Conservation (phyloP, 1,140 invertebrate genomes). For the Chymomyza costata region DNA sequence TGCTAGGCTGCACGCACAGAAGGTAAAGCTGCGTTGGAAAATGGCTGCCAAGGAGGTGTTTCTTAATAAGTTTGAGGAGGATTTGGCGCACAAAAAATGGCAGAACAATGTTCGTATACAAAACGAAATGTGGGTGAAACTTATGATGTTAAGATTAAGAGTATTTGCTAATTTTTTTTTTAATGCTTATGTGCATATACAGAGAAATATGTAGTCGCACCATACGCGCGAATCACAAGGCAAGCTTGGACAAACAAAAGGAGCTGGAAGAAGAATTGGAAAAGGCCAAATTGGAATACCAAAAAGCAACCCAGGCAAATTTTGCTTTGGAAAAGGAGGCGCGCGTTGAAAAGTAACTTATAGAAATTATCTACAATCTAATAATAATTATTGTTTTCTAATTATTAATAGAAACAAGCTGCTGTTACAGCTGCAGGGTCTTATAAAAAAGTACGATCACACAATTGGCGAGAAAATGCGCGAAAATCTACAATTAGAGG, state of each 20-base stretch:
- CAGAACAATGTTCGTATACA: slow-evolving; percentile 24
- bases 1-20: slow-evolving; percentile 16
- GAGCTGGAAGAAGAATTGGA: slow-evolving; percentile 22
- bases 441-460: slow-evolving; percentile 47
- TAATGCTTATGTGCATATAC: too few relatives aligned
- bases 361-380: too few relatives aligned
- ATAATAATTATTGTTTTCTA: too few relatives aligned
- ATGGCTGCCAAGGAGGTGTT: slow-evolving; percentile 13
- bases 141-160: background rate
- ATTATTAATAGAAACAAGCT: slow-evolving; percentile 31
- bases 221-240: slow-evolving; percentile 20
- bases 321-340: slow-evolving; percentile 4
- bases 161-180: background rate
- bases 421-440: slow-evolving; percentile 33
- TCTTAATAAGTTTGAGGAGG: slow-evolving; percentile 13
- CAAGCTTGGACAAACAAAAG: slow-evolving; percentile 22
- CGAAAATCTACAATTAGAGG: slow-evolving; percentile 29
- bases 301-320: background rate
- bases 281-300: background rate
- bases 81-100: slow-evolving; percentile 18
- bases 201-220: slow-evolving; percentile 28
- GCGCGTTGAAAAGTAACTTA: slow-evolving; percentile 50
- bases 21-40: background rate
- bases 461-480: slow-evolving; percentile 35
- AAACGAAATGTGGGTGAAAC: slow-evolving; percentile 39